These are phyloP conservation scores for Yponomeuta malinellus DNA, from an alignment of 2,888 invertebrate genomes.

Conservation along the genomic window DNA sequence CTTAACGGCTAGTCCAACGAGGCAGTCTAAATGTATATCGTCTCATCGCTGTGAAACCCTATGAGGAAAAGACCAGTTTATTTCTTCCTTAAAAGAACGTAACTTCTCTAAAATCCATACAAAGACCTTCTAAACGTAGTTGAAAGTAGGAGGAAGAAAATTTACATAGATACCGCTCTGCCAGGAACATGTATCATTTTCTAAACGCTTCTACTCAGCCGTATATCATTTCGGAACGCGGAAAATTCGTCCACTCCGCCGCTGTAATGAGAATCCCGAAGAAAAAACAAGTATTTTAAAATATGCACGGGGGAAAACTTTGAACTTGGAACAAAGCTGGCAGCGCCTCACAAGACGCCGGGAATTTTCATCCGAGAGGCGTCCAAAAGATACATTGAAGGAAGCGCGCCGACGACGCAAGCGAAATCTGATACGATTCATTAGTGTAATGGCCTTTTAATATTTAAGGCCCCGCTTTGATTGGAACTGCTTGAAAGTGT, in stretches of 20 bases:
- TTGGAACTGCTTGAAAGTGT: constrained; percentile 63
- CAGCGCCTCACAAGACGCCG: constrained; percentile 27
- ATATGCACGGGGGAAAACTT: constrained; percentile 36
- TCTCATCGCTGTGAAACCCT: too few species aligned
- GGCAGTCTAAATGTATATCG: too few species aligned
- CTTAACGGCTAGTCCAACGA: too few species aligned
- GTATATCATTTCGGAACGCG: constrained; percentile 6
- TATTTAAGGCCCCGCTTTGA: constrained; percentile 67
- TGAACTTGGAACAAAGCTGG: constrained; percentile 38
- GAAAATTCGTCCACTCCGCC: not conserved
- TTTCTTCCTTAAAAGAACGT: not conserved
- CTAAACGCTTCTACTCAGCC: constrained; percentile 2
- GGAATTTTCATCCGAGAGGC: constrained; percentile 35
- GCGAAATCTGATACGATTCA: constrained; percentile 75
- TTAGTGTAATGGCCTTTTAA: constrained; percentile 74
- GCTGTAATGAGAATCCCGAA: constrained; percentile 11
- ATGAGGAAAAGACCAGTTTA: too few species aligned
- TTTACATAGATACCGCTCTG: constrained; percentile 16
- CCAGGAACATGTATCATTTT: constrained; percentile 10
- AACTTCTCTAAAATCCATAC: not conserved
- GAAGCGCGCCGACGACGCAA: constrained; percentile 45
- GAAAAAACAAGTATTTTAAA: constrained; percentile 30
- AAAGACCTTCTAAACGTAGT: constrained; percentile 5
- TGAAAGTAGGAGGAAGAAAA: constrained; percentile 15
- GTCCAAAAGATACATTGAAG: constrained; percentile 57